These are phyloP conservation scores for Ctenomys sociabilis DNA, from an alignment of 2,113 vertebrate genomes.

Conservation along the genomic window DNA sequence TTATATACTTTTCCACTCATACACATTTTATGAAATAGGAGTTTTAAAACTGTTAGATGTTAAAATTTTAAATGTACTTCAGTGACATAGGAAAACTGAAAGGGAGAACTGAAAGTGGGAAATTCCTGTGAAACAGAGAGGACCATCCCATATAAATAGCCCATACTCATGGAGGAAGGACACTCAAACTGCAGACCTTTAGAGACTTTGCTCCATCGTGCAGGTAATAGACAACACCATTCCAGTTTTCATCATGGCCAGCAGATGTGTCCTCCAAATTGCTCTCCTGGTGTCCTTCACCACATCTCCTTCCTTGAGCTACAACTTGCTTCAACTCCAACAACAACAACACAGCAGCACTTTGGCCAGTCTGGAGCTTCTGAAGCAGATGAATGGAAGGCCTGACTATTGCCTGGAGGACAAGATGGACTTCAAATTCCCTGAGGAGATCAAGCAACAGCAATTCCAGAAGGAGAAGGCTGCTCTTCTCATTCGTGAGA, in stretches of 20 bases:
- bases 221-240: neutral
- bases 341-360: neutral
- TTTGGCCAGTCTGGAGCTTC: neutral
- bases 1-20: neutral
- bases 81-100: constrained; percentile 81
- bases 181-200: neutral
- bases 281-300: constrained; percentile 57
- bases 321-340: neutral
- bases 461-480: neutral
- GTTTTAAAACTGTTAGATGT: neutral
- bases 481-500: neutral
- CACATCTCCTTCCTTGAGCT: neutral
- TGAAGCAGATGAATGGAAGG: neutral
- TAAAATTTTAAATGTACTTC: neutral
- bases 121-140: constrained; percentile 53
- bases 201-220: neutral
- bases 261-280: neutral
- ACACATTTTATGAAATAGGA: neutral
- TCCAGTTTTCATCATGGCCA: constrained; percentile 58
- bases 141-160: constrained; percentile 65
- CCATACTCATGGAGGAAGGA: constrained; percentile 35
- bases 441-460: neutral
- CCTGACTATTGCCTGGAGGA: neutral
- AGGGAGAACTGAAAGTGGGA: constrained; percentile 77
- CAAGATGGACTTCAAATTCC: constrained; percentile 30